phyloP scores from a whole-genome alignment of 2,888 invertebrate genomes.

The Sympetrum striolatum region DNA sequence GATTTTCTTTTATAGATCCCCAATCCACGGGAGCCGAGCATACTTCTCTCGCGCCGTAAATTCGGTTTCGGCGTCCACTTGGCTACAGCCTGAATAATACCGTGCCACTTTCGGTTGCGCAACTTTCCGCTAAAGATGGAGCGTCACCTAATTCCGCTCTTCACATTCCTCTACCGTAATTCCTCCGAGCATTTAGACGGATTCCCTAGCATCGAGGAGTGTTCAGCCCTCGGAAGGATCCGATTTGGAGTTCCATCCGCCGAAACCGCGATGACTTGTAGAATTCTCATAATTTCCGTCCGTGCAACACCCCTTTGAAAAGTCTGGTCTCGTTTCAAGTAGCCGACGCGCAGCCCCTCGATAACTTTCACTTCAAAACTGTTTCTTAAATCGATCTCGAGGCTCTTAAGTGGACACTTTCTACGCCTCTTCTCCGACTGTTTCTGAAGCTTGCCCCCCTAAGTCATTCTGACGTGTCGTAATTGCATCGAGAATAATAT shows the following conservation, averaged over 20 bases:
- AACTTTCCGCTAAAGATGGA: too few relatives aligned
- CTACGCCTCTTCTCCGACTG: background rate
- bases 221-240: too few relatives aligned
- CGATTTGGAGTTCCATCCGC: background rate
- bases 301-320: background rate
- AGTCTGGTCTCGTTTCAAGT: background rate
- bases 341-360: background rate
- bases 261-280: background rate
- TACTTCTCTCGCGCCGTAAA: too few relatives aligned
- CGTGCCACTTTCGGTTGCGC: too few relatives aligned
- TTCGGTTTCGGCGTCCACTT: too few relatives aligned
- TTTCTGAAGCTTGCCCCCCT: background rate
- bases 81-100: too few relatives aligned
- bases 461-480: background rate
- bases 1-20: too few relatives aligned
- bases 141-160: too few relatives aligned
- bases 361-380: background rate
- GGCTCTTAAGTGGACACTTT: background rate
- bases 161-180: too few relatives aligned
- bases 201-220: too few relatives aligned
- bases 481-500: background rate
- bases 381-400: background rate
- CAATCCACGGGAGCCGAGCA: too few relatives aligned
- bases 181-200: too few relatives aligned
- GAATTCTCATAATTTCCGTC: background rate